Evolutionary conservation across 30 jellyfish, hydroid and myxozoan species (phyloP), one percentile per base, ranked within the genome.

Genomic region (Mastigias papua): DNA sequence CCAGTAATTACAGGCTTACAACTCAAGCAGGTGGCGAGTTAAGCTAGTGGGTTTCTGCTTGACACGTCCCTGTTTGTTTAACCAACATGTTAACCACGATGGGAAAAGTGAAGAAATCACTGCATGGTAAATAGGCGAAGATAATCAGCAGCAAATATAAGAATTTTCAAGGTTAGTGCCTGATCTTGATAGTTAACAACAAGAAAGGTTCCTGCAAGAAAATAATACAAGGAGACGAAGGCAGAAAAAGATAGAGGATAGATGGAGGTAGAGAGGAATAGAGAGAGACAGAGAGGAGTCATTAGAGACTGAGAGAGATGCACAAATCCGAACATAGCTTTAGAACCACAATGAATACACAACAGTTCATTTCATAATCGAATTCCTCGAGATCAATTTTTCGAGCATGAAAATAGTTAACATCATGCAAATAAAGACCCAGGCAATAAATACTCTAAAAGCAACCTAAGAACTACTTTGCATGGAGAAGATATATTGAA

Each of bases 1-100:
- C 25, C 67, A 54, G 25, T 19, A 21, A 54, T 54, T 21, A 11
- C 67, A 11, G 67, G 25, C 67, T 54, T 54, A 54, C 67, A 21
- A 54, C 67, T 54, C 67, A 54, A 54, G 67, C 23, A 6, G 67
- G 67, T 54, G 67, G 67, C 17, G 67, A 54, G 67, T 5, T 54
- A 54, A 25, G 27, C 67, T 54, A 25, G 9, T 54, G 67, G 67
- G 67, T 19, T 54, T 54, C 27, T 54, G 27, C 67, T 54, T 25
- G 27, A 54, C 67, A 54, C 27, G 7, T 19, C 13, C 67, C 67
- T 5, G 27, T 3, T 54, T 16, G 25, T 54, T 16, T 3, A 54
- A 54, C 67, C 67, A 54, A 54, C 20, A 11, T 54, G 67, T 54
- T 6, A 54, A 54, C 67, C 67, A 54, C 67, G 27, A 54, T 54